Conservation (phyloP, 2,888 invertebrate species). For the Phanerotoma sp. region DNA sequence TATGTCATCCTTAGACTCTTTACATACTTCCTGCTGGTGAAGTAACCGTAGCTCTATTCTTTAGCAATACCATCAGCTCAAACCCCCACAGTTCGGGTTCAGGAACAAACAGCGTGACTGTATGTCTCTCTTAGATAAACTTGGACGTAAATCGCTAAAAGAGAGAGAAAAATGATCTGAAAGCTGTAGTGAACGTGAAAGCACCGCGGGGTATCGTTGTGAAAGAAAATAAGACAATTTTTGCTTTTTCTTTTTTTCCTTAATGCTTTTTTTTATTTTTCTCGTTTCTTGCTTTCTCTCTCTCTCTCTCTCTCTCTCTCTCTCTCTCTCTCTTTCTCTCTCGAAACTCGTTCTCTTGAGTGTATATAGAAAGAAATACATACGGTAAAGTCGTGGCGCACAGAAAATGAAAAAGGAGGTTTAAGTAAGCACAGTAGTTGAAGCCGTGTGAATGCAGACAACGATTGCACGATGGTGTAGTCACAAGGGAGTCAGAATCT, state of each 20-base stretch:
- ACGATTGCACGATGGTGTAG: too few relatives aligned
- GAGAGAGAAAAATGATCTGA: constrained; percentile 22
- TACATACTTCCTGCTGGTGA: constrained; percentile 13
- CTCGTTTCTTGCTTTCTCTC: constrained; percentile 16
- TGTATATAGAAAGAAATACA: too few relatives aligned
- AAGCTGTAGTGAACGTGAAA: constrained; percentile 13
- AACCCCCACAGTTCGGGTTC: background rate
- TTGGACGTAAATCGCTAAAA: constrained; percentile 23
- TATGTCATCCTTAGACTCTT: constrained; percentile 26
- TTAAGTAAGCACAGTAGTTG: too few relatives aligned
- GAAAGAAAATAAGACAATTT: constrained; percentile 10
- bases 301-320: too few relatives aligned
- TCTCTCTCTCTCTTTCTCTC: too few relatives aligned
- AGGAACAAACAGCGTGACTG: constrained; percentile 15
- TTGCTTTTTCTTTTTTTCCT: constrained; percentile 10
- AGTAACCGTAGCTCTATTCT: too few relatives aligned
- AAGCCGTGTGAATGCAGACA: too few relatives aligned
- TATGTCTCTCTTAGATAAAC: constrained; percentile 30
- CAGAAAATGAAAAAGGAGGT: too few relatives aligned
- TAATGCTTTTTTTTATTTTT: constrained; percentile 17
- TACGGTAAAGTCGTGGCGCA: too few relatives aligned
- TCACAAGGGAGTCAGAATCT: too few relatives aligned
- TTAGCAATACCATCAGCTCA: too few relatives aligned
- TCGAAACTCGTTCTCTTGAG: too few relatives aligned
- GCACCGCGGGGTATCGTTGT: constrained; percentile 12